phyloP scores from a whole-genome alignment of 2,888 invertebrate species.

The Leistus spinibarbis region DNA sequence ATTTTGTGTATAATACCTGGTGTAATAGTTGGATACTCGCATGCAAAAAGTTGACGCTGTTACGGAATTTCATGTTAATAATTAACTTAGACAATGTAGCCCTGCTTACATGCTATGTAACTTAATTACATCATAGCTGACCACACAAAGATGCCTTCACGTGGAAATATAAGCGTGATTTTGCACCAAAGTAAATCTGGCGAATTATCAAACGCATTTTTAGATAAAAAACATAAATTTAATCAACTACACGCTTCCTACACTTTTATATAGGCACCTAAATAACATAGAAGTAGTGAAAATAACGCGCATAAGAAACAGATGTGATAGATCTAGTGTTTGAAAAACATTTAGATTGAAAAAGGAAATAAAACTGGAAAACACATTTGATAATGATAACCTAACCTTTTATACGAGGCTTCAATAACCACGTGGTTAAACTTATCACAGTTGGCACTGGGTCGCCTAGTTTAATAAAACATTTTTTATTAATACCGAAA shows the following conservation, averaged over 20 bases:
- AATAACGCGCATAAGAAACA: no score
- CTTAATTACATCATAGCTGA: neutral
- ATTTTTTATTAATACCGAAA: conserved; percentile 1
- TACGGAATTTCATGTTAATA: neutral
- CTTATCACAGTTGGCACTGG: conserved; percentile 55
- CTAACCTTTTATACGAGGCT: conserved; percentile 61
- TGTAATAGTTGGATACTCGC: neutral
- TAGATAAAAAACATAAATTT: neutral
- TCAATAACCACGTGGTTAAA: conserved; percentile 63
- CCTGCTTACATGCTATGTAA: neutral
- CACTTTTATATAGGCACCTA: no score
- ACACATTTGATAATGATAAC: no score
- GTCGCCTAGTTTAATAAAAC: conserved; percentile 31
- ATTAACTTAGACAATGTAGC: neutral
- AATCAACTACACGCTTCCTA: no score
- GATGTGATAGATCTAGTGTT: neutral
- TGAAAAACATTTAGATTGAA: neutral
- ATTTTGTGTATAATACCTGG: neutral
- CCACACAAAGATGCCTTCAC: neutral
- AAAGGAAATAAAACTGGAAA: neutral
- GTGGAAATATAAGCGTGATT: neutral
- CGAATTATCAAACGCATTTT: neutral
- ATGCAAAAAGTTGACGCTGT: neutral
- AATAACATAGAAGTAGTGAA: no score
- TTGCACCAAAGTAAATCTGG: neutral